Evolutionary conservation across 2,888 invertebrate species (phyloP).

Genomic region (Netelia virgata): DNA sequence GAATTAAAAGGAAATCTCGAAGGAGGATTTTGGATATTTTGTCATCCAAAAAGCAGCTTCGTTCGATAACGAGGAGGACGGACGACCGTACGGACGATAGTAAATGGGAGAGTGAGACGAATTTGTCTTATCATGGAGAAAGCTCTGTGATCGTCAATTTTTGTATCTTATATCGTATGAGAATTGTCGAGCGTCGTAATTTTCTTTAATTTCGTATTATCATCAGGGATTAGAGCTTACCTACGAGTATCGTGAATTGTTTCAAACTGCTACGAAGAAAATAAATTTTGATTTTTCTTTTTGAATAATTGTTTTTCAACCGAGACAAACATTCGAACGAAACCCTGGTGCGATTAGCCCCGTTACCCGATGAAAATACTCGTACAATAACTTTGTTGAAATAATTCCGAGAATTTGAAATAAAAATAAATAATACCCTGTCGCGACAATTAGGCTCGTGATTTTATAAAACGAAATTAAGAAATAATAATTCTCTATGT

Average conservation of each 20-base stretch:
- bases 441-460: too few relatives aligned
- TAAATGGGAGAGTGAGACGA: background rate
- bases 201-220: background rate
- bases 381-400: too few relatives aligned
- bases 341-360: too few relatives aligned
- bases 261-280: background rate
- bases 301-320: too few relatives aligned
- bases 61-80: conserved; percentile 18
- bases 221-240: background rate
- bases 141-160: conserved; percentile 4
- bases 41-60: conserved; percentile 13
- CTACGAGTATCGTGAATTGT: background rate
- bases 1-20: background rate
- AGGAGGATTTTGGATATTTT: conserved; percentile 5
- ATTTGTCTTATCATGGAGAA: conserved; percentile 3
- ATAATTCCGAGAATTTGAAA: too few relatives aligned
- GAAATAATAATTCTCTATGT: too few relatives aligned
- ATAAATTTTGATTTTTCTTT: background rate
- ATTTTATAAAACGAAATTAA: too few relatives aligned
- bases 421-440: too few relatives aligned
- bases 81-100: background rate
- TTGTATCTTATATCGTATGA: background rate
- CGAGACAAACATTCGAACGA: too few relatives aligned
- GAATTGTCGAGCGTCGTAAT: background rate
- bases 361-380: too few relatives aligned